Evolutionary conservation across 2,888 invertebrate genomes (phyloP), one percentile per base, ranked within the genome.

Genomic region (Cerceris rybyensis): DNA sequence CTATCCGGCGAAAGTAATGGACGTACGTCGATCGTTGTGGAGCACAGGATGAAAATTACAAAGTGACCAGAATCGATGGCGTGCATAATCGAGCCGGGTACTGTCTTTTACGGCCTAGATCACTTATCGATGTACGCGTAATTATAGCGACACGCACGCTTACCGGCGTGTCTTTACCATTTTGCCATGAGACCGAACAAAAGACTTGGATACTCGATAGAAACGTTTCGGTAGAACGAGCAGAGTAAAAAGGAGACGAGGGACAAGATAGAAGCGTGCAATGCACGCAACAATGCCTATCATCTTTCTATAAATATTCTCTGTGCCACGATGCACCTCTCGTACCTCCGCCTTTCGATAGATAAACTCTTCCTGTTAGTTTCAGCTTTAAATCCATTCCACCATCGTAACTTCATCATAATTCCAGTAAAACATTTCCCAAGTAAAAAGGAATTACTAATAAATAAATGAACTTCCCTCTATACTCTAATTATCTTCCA

Each of bases 91-190:
- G 70, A 52, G 49, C 50, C 41, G 43, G 28, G 71, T 17, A 57
- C 66, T 84, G 77, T 84, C 85, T 79, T 84, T 80, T 71, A 79
- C 78, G 70, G 85, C 59, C 83, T 79, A 83, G 85, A 85, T 85
- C 85, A 79, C 75, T 85, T 85, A 85, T 85, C 84, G 83, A 76
- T 69, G 59, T 28, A 49, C 70, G 71, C 76, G 73, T 85, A 85
- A 85, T 85, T 85, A 85, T 85, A 84, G 84, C 78, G 66, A 60
- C 78, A 77, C 80, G 78, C 85, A 65, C 59, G 60, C 61, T 39
- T 42, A 58, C 28, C 78, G 28, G 28, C 28, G 61, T 78, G 78
- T 73, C 72, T 66, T 65, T 68, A 80, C 73, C 67, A 69, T 80
- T 84, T 81, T 57, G 70, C 69, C 74, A 79, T 81, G 83, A 85